Base-by-base conservation (phyloP, 2,113 vertebrate genomes). In the Hoplias malabaricus region DNA sequence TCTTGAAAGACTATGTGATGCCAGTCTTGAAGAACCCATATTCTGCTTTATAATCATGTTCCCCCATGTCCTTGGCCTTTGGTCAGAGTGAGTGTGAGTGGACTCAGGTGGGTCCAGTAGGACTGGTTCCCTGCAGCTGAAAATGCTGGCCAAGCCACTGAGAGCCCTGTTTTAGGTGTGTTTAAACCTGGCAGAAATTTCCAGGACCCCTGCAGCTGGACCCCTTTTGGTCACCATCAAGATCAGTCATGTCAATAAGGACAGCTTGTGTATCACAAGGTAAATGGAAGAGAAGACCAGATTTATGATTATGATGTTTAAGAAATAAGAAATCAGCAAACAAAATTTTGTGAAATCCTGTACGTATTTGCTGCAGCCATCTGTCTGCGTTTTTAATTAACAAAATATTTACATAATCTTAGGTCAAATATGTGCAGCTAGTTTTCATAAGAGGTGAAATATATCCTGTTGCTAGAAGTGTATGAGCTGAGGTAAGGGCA, bases 321-420 rank as follows among this genome's bases (percentile, higher is more conserved):
- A 19, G 59, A 50, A 12, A 50, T 13, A 71, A 9, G 69, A 36
- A 27, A 11, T 27, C 10, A 63, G 23, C 46, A 56, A 14, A n/a
- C n/a, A n/a, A n/a, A n/a, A n/a, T n/a, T 71, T 71, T 78, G 56
- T n/a, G n/a, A n/a, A n/a, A 77, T 63, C 33, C 33, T 23, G 23
- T 13, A 34, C 34, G 31, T 76, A 50, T 31, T 53, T 62, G 68
- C 62, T 16, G 50, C 23, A 31, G 48, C 63, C 79, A 66, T 75
- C 46, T 70, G 56, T 70, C 59, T 42, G 31, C 43, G 33, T 33
- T 31, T 46, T 69, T 69, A 76, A 72, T 67, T 66, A 72, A 65
- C 3, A n/a, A 68, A 63, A 50, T 0, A 21, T 76, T 56, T 38
- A 62, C 42, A 59, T 69, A 68, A 23, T 21, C n/a, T 10, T 53